Percentiles rank a stretch among this genome's conserved stretches.
These are phyloP conservation scores for Argopecten irradians DNA, from an alignment of 1,140 invertebrate genomes.

Conservation along the genomic window DNA sequence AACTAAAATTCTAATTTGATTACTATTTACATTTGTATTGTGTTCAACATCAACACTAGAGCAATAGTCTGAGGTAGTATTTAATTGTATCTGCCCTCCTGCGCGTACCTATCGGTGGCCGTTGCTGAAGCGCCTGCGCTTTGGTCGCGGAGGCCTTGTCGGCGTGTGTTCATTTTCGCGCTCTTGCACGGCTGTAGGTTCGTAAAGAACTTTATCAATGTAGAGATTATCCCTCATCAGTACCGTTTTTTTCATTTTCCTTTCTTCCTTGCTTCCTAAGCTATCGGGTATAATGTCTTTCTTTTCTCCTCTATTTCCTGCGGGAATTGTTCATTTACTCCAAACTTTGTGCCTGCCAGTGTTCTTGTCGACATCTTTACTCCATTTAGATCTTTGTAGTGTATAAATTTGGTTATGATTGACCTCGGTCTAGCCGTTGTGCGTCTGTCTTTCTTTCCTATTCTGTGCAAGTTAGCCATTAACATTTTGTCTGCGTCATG, in stretches of 20 bases:
- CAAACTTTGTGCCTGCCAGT: conserved; percentile 25
- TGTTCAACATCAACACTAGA: no score
- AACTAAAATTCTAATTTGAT: no score
- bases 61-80: no score
- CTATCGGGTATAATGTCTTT: not conserved
- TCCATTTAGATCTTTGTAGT: not conserved
- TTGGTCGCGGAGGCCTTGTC: not conserved
- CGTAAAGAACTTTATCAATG: not conserved
- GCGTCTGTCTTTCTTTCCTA: not conserved
- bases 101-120: no score
- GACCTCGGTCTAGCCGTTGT: not conserved
- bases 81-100: no score
- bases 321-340: conserved; percentile 41
- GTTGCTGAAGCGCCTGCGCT: no score
- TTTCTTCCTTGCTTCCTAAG: not conserved
- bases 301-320: not conserved
- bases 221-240: conserved; percentile 25
- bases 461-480: conserved; percentile 21
- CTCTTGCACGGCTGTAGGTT: no score
- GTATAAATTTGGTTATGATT: conserved; percentile 38
- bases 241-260: not conserved
- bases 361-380: conserved; percentile 14
- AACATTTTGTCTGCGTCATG: not conserved
- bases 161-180: not conserved
- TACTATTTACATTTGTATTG: no score